These are phyloP conservation scores for Mayetiola destructor DNA, from an alignment of 2,888 invertebrate genomes.

Conservation along the genomic window DNA sequence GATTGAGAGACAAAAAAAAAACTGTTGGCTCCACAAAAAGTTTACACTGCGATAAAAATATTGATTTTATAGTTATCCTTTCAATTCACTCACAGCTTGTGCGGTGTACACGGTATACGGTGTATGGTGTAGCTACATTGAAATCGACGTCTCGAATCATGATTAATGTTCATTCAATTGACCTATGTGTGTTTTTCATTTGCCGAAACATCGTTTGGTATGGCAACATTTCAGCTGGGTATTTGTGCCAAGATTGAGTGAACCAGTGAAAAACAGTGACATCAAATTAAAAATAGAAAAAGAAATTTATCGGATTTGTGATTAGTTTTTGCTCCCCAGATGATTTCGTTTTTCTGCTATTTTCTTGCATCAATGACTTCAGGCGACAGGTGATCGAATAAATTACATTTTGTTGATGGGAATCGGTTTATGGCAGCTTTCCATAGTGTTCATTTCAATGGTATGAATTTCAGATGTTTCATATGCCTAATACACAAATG, in stretches of 20 bases:
- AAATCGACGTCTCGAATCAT: conserved; percentile 1
- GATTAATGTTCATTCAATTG: conserved; percentile 8
- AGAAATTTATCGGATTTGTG: background rate
- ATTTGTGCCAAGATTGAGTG: background rate
- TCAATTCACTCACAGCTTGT: too few species aligned
- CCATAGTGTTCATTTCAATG: too few species aligned
- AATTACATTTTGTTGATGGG: conserved; percentile 7
- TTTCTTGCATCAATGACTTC: background rate
- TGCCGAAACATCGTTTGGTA: background rate
- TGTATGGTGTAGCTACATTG: too few species aligned
- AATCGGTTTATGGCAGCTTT: background rate
- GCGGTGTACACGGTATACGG: too few species aligned
- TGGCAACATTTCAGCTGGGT: background rate
- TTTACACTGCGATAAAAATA: too few species aligned
- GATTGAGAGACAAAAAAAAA: too few species aligned
- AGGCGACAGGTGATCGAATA: conserved; percentile 12
- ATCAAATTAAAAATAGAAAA: background rate
- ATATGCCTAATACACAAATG: background rate
- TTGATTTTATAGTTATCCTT: too few species aligned
- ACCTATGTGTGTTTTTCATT: background rate
- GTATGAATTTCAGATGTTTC: too few species aligned
- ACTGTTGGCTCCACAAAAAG: too few species aligned
- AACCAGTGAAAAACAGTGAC: background rate
- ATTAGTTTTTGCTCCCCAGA: conserved; percentile 13
- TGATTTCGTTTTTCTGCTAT: background rate